Base-by-base conservation (phyloP, 23 tunicate genomes). In the Ascidia mentula region DNA sequence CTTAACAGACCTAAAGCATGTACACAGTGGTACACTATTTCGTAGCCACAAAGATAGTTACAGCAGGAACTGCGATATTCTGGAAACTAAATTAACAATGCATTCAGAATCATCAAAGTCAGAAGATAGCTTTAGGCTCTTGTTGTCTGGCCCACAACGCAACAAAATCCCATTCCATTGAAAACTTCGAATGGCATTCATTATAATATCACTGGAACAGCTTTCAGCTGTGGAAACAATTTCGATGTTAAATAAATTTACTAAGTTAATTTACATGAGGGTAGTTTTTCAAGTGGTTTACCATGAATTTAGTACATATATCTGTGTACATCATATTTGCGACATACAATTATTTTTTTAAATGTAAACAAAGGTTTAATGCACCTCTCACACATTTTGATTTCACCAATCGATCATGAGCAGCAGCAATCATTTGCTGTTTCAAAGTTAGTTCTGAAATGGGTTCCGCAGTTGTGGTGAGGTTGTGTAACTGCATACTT, bases 161-260 rank as follows among this genome's bases (percentile, higher is more conserved):
- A 69, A 70, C 2, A 86, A 31, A 36, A 87, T 73, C 6, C 82
- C 86, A 39, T 81, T 87, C 82, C 82, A 80, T 76, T 87, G 82
- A 76, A 87, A 87, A 71, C 91, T 80, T n/a, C 86, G 77, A 40
- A 87, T 18, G 18, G 91, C 91, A 61, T 76, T 65, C 26, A 80
- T 37, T 24, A 87, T 69, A 6, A 81, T 40, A 31, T 87, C 91
- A 69, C 85, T 80, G 3, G 91, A 81, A 59, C 80, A 32, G 60
- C 83, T 72, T 38, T 79, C 90, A 46, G 69, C 89, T 82, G 70
- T 4, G 32, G 9, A 32, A 74, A 71, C n/a, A n/a, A n/a, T n/a
- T n/a, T n/a, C n/a, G n/a, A n/a, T n/a, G n/a, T n/a, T n/a, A n/a
- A n/a, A n/a, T n/a, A n/a, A n/a, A n/a, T n/a, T n/a, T n/a, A n/a